These are phyloP conservation scores for Aptenodytes patagonicus DNA, from an alignment of 2,113 vertebrate species.

Conservation along the genomic window DNA sequence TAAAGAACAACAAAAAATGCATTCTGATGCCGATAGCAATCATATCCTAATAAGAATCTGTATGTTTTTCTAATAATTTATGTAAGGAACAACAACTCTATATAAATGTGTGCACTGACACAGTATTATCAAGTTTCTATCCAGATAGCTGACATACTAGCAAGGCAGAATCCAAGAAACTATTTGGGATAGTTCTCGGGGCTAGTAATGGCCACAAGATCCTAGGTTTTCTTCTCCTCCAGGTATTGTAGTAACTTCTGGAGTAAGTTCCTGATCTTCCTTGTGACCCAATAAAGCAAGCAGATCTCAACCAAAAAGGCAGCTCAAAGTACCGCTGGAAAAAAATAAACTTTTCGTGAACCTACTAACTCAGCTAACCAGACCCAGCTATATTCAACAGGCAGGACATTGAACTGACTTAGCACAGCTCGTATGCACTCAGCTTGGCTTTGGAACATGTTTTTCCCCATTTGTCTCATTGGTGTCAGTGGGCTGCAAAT, in stretches of 20 bases:
- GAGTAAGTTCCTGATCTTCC: background rate
- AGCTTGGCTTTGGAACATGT: accelerated
- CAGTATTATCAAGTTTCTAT: background rate
- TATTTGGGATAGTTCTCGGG: background rate
- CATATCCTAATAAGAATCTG: background rate
- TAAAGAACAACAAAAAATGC: background rate
- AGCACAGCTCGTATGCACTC: accelerated
- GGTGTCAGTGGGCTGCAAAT: background rate
- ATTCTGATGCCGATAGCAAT: background rate
- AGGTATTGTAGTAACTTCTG: background rate
- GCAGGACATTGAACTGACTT: background rate
- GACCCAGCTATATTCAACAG: background rate
- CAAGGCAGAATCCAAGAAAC: background rate
- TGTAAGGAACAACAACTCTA: background rate
- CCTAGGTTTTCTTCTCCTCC: background rate
- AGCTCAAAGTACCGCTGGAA: background rate
- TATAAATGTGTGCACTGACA: accelerated
- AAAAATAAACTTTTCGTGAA: background rate
- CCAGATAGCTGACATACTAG: background rate
- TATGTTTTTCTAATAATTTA: background rate
- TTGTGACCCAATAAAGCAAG: background rate
- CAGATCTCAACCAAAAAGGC: background rate
- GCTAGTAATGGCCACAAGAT: background rate
- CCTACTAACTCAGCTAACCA: background rate
- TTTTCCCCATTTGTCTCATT: background rate